phyloP scores from a whole-genome alignment of 1,140 invertebrate species.

The Drosophila tani region DNA sequence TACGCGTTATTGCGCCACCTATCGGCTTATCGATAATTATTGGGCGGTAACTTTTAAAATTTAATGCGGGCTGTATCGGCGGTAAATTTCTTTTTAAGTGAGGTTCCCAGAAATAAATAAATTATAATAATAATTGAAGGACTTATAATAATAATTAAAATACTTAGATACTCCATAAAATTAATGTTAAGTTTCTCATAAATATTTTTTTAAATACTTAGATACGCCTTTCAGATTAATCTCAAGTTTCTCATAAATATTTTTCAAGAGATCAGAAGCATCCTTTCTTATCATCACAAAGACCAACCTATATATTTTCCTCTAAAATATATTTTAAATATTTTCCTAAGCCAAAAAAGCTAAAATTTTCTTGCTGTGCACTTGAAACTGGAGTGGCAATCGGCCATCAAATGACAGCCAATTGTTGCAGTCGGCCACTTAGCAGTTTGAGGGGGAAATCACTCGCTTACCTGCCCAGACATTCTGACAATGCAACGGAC shows the following conservation, averaged over 20 bases:
- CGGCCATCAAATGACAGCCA: conserved; percentile 78
- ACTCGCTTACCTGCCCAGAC: conserved; percentile 53
- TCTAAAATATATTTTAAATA: neutral
- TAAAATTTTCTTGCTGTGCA: conserved; percentile 4
- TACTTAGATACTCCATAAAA: no score
- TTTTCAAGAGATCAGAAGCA: no score
- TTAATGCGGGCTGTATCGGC: no score
- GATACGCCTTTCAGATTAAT: neutral
- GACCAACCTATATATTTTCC: neutral
- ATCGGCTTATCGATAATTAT: no score
- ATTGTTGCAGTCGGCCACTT: conserved; percentile 80
- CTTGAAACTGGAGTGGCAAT: conserved; percentile 16
- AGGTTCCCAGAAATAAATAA: no score
- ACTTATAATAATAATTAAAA: no score
- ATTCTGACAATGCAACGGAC: conserved; percentile 21
- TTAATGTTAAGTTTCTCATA: no score
- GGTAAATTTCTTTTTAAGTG: no score
- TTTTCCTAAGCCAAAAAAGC: neutral
- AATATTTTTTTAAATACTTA: neutral
- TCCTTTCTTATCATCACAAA: neutral
- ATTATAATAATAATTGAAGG: no score
- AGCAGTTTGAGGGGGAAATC: conserved; percentile 47
- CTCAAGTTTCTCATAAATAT: neutral
- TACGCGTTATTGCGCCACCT: no score
- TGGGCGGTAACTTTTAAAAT: no score